Base-by-base conservation (phyloP, 1,140 invertebrate species). In the Danaus melanippus region DNA sequence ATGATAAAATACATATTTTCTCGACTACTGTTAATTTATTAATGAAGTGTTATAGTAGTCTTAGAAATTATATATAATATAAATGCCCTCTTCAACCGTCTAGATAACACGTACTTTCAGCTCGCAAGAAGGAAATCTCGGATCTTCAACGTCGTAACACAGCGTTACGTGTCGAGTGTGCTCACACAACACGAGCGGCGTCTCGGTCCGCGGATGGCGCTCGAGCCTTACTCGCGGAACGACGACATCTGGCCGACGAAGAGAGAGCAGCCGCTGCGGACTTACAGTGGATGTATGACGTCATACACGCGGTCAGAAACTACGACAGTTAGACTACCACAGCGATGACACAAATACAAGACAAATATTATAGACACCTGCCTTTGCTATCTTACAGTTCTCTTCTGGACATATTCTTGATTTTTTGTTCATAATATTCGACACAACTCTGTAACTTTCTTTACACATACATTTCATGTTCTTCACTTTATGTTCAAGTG, bases 91-190 rank as follows among this genome's bases (percentile, higher is more conserved):
- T 7, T 7, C 21, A 32, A 32, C 21, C 6, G 21, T 32, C 7
- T 32, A 32, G 21, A 32, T 2, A 47, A 48, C 15, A 15, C 12
- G 46, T 9, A 9, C 58, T 74, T 47, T 57, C 60, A 83, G 82
- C 50, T 39, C 71, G 75, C 7, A 74, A 66, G 53, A 71, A 60
- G 53, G 77, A 80, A 54, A 71, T 78, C 12, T 47, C 62, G 0
- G 69, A 72, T 7, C 60, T 82, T 8, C 73, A 74, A 12, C 68
- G 68, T 2, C 71, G 73, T 41, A 79, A 78, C 64, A 83, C 78
- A 8, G 39, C 52, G 0, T 59, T 85, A 39, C 63, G 76, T 1
- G 79, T 82, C 8, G 74, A 75, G 46, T 65, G 71, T 10, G 78
- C 79, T 4, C 72, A 79, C 52, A 67, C 77, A 10, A 82, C 74